A percentile compares a stretch with the other conserved stretches of the same genome.
phyloP scores from a whole-genome alignment of 2,888 invertebrate genomes.

The Heliconius charithonia region DNA sequence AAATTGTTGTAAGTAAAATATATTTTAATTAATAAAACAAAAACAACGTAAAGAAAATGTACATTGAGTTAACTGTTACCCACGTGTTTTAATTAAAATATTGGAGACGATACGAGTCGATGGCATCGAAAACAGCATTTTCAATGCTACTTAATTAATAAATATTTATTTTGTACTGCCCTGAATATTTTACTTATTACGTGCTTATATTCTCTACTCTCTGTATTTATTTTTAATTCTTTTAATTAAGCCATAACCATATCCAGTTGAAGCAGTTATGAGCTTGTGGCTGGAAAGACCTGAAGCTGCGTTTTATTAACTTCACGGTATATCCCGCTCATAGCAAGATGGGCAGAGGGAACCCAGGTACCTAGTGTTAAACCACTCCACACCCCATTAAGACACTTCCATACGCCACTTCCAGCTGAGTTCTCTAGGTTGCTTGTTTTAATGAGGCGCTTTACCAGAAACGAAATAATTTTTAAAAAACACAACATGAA shows the following conservation, averaged over 20 bases:
- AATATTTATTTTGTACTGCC: conserved; percentile 14
- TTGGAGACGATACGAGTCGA: not conserved
- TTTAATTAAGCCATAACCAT: too few species aligned
- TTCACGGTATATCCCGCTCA: too few species aligned
- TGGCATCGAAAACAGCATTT: not conserved
- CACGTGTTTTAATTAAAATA: conserved; percentile 4
- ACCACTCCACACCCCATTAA: too few species aligned
- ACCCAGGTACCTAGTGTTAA: too few species aligned
- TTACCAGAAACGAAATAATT: not conserved
- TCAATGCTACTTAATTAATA: not conserved
- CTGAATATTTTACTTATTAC: conserved; percentile 3
- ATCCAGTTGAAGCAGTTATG: not conserved
- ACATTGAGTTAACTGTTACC: not conserved
- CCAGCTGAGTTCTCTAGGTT: too few species aligned
- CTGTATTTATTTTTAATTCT: too few species aligned
- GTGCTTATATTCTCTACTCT: too few species aligned
- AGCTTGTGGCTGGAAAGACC: too few species aligned
- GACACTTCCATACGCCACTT: too few species aligned
- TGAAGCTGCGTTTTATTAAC: too few species aligned
- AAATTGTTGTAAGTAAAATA: not conserved
- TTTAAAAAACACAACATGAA: not conserved
- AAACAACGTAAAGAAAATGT: not conserved
- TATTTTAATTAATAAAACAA: not conserved
- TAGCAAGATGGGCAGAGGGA: too few species aligned
- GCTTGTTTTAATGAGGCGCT: too few species aligned